Base-by-base conservation (phyloP, 2,797 vertebrate species). In the Pogoniulus pusillus region DNA sequence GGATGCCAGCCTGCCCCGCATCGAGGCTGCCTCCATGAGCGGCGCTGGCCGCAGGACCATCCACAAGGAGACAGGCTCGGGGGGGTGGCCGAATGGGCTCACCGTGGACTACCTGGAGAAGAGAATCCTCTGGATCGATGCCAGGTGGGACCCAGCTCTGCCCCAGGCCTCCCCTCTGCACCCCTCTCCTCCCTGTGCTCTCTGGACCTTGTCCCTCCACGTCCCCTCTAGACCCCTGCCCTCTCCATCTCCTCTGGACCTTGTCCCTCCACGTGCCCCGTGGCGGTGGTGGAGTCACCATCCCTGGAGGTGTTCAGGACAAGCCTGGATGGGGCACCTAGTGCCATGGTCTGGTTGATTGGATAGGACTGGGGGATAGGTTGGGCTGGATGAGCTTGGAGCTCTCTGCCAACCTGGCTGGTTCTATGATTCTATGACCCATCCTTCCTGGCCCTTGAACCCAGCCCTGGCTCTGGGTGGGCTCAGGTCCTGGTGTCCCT, bases 51-150 rank as follows among this genome's bases (percentile, higher is more conserved):
- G 99, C 34, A 98, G 98, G 22, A 99, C 98, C 76, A 99, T 99
- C 95, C 99, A 99, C 96, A 98, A 97, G 91, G 99, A 99, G 96
- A 99, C 98, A 0, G 99, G 99, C 85, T 99, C 98, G 0, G 99
- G 99, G 3, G 99, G 99, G 22, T 99, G 99, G 99, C 99, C 99
- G 87, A 99, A 99, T 0, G 99, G 99, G 41, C 98, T 99, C 87
- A 99, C 99, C 0, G 99, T 99, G 1, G 99, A 99, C 96, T 99
- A 99, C 96, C 97, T 99, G 96, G 99, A 99, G 94, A 98, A 98
- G 79, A 97, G 99, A 27, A 99, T 99, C 85, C 98, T 99, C 81
- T 99, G 99, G 99, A 99, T 99, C 0, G 99, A 99, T 2, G 99
- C 99, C 96, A 99, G 99, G 99, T 99, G 95, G 57, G 59, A 10